These are phyloP conservation scores for Smithornis capensis DNA, from an alignment of 2,113 vertebrate genomes.

Conservation along the genomic window DNA sequence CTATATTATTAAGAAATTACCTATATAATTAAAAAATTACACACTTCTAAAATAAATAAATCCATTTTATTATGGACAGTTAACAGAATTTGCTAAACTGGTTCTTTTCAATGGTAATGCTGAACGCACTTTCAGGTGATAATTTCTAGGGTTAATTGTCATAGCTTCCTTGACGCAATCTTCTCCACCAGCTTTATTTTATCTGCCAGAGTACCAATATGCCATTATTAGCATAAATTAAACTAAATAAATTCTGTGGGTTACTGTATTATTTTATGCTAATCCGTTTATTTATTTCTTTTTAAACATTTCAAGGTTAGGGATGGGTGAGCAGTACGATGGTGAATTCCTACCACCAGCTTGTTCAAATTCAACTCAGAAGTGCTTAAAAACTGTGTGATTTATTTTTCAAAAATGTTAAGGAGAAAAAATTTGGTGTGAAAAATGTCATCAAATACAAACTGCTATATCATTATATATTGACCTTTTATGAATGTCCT, in stretches of 20 bases:
- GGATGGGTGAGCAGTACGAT: conserved; percentile 37
- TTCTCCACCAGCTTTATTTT: conserved; percentile 75
- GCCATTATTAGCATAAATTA: conserved; percentile 79
- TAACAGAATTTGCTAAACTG: conserved; percentile 61
- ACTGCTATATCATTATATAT: conserved; percentile 50
- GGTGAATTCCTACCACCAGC: conserved; percentile 33
- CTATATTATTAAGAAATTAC: not conserved
- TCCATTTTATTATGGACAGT: conserved; percentile 51
- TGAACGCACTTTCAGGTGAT: conserved; percentile 56
- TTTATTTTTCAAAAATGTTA: conserved; percentile 47
- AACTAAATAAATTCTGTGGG: conserved; percentile 71
- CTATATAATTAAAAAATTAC: not conserved
- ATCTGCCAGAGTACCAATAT: conserved; percentile 73
- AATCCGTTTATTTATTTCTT: conserved; percentile 66
- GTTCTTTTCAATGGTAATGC: conserved; percentile 57
- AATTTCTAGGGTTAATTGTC: conserved; percentile 78
- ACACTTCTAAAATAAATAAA: conserved; percentile 45
- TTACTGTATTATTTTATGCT: conserved; percentile 77
- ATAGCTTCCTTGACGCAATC: conserved; percentile 66
- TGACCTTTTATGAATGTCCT: conserved; percentile 45
- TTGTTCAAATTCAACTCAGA: conserved; percentile 27
- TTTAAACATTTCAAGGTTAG: conserved; percentile 67
- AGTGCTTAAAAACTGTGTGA: conserved; percentile 30
- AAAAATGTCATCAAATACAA: conserved; percentile 46
- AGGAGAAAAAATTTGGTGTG: conserved; percentile 43